Percentiles rank a stretch among this genome's conserved stretches.
Evolutionary conservation across 1,140 invertebrate genomes (phyloP).

Genomic region (Dendrolimus punctatus): DNA sequence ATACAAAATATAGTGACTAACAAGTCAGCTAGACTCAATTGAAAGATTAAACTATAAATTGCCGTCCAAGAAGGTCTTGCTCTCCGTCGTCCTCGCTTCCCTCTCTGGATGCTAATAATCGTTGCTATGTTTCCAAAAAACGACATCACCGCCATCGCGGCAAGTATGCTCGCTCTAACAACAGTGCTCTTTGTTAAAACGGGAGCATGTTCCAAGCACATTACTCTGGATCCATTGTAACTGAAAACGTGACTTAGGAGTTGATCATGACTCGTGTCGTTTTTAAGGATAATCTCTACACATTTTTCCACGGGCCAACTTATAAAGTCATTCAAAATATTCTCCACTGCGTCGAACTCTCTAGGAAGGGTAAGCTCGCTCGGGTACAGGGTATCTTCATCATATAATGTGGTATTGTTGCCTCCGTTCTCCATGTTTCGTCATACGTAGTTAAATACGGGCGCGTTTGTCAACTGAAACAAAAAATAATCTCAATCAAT

Average conservation of each 20-base stretch:
- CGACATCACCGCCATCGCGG: constrained; percentile 79
- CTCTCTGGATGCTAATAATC: constrained; percentile 81
- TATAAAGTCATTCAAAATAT: constrained; percentile 7
- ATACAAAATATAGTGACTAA: constrained; percentile 87
- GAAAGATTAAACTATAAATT: constrained; percentile 84
- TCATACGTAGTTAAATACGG: constrained; percentile 33
- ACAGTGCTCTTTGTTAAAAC: constrained; percentile 72
- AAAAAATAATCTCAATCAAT: constrained; percentile 11
- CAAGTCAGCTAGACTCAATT: constrained; percentile 83
- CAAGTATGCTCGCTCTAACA: constrained; percentile 77
- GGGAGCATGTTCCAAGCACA: constrained; percentile 77
- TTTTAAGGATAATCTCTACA: constrained; percentile 30
- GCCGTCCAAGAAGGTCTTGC: constrained; percentile 76
- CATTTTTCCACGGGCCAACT: constrained; percentile 54
- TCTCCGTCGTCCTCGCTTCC: constrained; percentile 65
- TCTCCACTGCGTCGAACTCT: constrained; percentile 20
- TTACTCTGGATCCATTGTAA: constrained; percentile 53
- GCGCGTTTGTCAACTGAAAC: constrained; percentile 29
- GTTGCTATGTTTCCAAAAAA: constrained; percentile 83
- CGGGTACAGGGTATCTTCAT: constrained; percentile 25
- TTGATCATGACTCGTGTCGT: constrained; percentile 31
- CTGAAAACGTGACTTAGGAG: constrained; percentile 21
- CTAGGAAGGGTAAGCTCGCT: constrained; percentile 27
- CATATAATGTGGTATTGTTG: constrained; percentile 64
- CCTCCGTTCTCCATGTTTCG: constrained; percentile 55